Percentiles rank a stretch among this genome's conserved stretches.
These are phyloP conservation scores for Clarias laeviceps DNA, from an alignment of 2,797 vertebrate species.

Conservation along the genomic window DNA sequence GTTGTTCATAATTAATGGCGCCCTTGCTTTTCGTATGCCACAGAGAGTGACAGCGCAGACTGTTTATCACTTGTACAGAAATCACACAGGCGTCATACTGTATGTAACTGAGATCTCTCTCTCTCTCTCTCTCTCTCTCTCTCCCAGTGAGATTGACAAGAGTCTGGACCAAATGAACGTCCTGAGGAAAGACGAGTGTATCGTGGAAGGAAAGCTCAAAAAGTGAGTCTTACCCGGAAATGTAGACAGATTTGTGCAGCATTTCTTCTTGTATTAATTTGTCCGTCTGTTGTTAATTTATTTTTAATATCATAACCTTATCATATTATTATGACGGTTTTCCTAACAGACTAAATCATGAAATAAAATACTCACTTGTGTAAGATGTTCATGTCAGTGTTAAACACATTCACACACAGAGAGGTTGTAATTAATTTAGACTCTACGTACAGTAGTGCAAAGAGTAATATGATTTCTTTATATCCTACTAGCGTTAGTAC, in stretches of 20 bases:
- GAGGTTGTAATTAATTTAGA: background rate
- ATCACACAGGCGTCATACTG: constrained; percentile 28
- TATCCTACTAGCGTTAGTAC: too few species aligned
- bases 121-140: background rate
- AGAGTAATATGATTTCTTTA: too few species aligned
- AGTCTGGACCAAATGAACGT: constrained; percentile 98
- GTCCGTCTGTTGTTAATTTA: background rate
- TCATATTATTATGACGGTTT: background rate
- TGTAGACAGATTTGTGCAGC: background rate
- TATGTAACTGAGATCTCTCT: background rate
- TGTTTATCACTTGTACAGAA: constrained; percentile 8
- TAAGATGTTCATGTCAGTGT: background rate
- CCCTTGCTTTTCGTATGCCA: constrained; percentile 30
- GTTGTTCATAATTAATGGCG: constrained; percentile 30
- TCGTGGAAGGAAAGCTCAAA: constrained; percentile 96
- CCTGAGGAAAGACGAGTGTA: constrained; percentile 96
- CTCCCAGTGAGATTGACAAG: constrained; percentile 95
- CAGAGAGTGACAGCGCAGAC: constrained; percentile 3
- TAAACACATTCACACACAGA: background rate
- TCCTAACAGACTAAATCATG: too few species aligned
- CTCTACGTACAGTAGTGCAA: background rate
- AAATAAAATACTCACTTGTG: too few species aligned
- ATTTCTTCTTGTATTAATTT: background rate
- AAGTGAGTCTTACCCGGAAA: constrained; percentile 76
- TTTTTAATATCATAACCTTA: background rate